These are phyloP conservation scores for Drosophila siamana DNA, from an alignment of 2,888 invertebrate genomes.

Conservation along the genomic window DNA sequence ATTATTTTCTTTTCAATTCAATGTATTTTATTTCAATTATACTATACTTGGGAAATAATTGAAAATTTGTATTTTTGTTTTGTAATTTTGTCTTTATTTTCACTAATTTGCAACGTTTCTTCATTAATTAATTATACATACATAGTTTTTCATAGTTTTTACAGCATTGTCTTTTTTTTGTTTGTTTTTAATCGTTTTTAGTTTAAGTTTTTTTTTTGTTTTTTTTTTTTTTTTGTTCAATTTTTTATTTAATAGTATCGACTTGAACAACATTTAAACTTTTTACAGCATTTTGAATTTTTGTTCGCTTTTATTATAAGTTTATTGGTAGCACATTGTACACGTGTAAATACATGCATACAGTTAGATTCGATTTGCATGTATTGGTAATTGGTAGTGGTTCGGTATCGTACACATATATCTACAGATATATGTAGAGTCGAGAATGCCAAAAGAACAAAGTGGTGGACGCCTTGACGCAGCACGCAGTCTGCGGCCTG, in stretches of 20 bases:
- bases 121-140: constrained; percentile 70
- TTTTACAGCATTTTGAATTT: constrained; percentile 70
- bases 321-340: constrained; percentile 41
- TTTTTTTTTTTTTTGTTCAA: constrained; percentile 13
- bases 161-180: constrained; percentile 57
- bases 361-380: constrained; percentile 20
- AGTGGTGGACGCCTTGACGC: constrained; percentile 28
- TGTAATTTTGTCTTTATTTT: constrained; percentile 63
- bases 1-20: no score
- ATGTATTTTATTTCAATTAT: no score
- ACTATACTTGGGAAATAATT: not conserved
- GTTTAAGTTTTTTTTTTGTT: constrained; percentile 14
- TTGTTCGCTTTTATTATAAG: constrained; percentile 31
- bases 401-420: constrained; percentile 18
- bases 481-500: constrained; percentile 35
- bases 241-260: constrained; percentile 44
- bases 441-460: constrained; percentile 43
- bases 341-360: constrained; percentile 24
- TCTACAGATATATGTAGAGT: constrained; percentile 36
- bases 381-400: constrained; percentile 15
- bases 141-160: constrained; percentile 72
- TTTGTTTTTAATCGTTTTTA: no score
- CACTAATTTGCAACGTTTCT: constrained; percentile 73
- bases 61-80: constrained; percentile 12
- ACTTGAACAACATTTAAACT: constrained; percentile 72